Evolutionary conservation across 1,140 invertebrate species (phyloP), one percentile per base, ranked within the genome.

Genomic region (Formica exsecta): DNA sequence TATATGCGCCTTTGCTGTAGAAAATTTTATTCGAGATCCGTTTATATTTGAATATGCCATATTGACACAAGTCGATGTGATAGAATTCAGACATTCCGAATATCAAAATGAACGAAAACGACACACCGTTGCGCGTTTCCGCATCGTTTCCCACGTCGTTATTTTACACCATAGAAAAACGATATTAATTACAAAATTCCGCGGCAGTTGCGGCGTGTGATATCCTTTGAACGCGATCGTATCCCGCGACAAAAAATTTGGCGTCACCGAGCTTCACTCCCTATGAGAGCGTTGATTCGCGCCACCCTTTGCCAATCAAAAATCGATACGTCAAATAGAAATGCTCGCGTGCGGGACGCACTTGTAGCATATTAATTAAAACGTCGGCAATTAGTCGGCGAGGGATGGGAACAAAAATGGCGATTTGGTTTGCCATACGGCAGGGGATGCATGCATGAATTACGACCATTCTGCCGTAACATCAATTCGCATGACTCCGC

Each of bases 141-240:
- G 54, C 79, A n/a, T 83, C 79, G 68, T 74, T 83, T 73, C 68
- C 19, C 57, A 44, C 25, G 0, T 29, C 22, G 57, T 74, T 61
- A 74, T 83, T 74, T 51, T 16, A 48, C 25, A 68, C 36, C 68
- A 74, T 83, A 83, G 68, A 62, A 74, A 83, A 83, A 73, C 79
- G 90, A 89, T 91, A 90, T 92, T 92, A 92, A 92, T 91, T 87
- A 86, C 80, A 51, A 91, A 92, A 89, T 89, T 86, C 86, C 84
- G 16, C 68, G 38, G 51, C 32, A 19, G 51, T 77, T 74, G 57
- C 19, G 79, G 22, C 41, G 38, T 32, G 44, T 41, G 62, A 61
- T 19, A 38, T 62, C 36, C 85, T 77, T 89, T 85, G 73, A 61
- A n/a, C 71, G 38, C 87, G 48, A 64, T 51, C 54, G 16, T 38